Base-by-base conservation (phyloP, 2,113 vertebrate species). In the Pelecanoides urinatrix region DNA sequence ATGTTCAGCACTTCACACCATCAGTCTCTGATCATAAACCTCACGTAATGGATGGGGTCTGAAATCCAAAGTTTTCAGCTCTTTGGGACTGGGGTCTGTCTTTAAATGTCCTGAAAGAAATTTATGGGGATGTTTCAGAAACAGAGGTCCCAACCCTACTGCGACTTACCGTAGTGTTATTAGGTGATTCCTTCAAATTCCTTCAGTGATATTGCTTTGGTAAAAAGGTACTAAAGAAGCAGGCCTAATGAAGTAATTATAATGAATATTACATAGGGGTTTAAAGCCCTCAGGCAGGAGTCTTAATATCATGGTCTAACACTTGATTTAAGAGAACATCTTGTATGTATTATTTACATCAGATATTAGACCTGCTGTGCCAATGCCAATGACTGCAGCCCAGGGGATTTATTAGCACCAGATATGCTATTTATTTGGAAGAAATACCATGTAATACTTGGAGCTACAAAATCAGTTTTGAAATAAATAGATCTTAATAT, bases 261-360 rank as follows among this genome's bases (percentile, higher is more conserved):
- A 91, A 92, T 95, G 59, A 90, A 92, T 81, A 88, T 90, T 88
- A 62, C 55, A 52, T 81, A 25, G 50, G 47, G 79, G 45, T 88
- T 94, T 90, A 47, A 90, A 77, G 59, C 90, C 65, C 44, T 88
- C 44, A 67, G 90, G 96, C 79, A 67, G 50, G 47, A 94, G 65
- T 44, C 83, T 86, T 84, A 62, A 76, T 84, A 55, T 47, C 11
- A 2, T 66, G 88, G 50, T 62, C 62, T 86, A 80, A 70, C 55
- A 63, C 76, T 85, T 87, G 89, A 89, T 96, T 87, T 95, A 92
- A 67, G 52, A 65, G 88, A 94, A 80, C 61, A 74, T 82, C 79
- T 92, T 32, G 14, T 80, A 72, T 96, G 52, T 72, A 94, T 95
- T 93, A 94, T 94, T 96, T 96, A 93, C 88, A 65, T 42, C 86